phyloP scores from a whole-genome alignment of 1,140 invertebrate genomes.

The Palaemon carinicauda region DNA sequence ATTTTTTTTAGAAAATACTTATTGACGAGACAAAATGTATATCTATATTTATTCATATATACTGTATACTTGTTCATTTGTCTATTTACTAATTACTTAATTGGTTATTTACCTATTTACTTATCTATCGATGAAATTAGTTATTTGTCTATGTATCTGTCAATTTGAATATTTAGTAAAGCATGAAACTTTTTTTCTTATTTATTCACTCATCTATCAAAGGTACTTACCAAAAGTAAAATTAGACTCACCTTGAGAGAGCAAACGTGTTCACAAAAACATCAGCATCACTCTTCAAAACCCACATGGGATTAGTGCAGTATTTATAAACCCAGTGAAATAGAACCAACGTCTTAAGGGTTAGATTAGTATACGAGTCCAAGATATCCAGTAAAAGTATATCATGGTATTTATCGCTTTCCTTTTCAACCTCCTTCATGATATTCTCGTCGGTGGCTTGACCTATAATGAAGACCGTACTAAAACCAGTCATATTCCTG shows the following conservation, averaged over 20 bases:
- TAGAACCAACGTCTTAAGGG: background rate
- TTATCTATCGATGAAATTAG: no score
- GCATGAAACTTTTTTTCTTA: no score
- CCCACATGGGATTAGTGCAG: slow-evolving; percentile 18
- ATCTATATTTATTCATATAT: no score
- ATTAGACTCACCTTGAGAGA: background rate
- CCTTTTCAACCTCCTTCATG: background rate
- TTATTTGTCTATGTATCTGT: no score
- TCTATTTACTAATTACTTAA: no score
- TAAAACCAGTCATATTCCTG: background rate
- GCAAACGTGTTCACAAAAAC: slow-evolving; percentile 17
- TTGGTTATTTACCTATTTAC: no score
- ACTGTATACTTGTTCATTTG: no score
- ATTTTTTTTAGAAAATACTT: background rate
- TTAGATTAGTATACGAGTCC: slow-evolving; percentile 26
- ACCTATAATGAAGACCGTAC: slow-evolving; percentile 3
- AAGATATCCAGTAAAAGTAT: slow-evolving; percentile 2
- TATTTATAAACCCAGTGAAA: slow-evolving; percentile 17
- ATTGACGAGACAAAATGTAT: no score
- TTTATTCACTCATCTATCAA: no score
- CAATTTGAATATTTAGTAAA: no score
- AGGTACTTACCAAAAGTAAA: background rate
- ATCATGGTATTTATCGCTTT: background rate
- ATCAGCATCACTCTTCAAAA: slow-evolving; percentile 30
- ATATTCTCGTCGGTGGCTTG: background rate